Evolutionary conservation across 2,113 vertebrate genomes (phyloP).

Genomic region (Phyllostomus hastatus): DNA sequence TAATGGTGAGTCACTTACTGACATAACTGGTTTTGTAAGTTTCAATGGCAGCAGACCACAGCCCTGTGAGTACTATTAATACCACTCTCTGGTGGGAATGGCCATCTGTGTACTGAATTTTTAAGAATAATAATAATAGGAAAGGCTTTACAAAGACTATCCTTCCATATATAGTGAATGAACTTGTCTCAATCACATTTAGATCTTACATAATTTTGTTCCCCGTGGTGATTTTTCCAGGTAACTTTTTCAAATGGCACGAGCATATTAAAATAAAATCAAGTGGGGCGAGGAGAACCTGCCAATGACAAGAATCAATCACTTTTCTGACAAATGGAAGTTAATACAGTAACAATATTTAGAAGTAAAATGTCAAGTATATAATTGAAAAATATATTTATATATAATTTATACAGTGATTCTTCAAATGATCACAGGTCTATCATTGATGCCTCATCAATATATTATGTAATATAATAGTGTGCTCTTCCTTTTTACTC

Average conservation of each 20-base stretch:
- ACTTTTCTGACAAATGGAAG: slow-evolving; percentile 67
- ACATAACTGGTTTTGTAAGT: neutral
- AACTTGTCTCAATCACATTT: slow-evolving; percentile 56
- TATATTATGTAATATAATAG: slow-evolving; percentile 58
- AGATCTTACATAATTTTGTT: slow-evolving; percentile 40
- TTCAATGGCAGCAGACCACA: neutral
- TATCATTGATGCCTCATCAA: slow-evolving; percentile 33
- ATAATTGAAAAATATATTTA: slow-evolving; percentile 68
- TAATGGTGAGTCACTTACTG: neutral
- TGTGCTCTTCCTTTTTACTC: neutral
- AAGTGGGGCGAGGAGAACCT: neutral
- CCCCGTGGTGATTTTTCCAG: slow-evolving; percentile 53
- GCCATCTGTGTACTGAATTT: neutral
- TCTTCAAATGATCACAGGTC: neutral
- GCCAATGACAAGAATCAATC: slow-evolving; percentile 62
- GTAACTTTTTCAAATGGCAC: slow-evolving; percentile 38
- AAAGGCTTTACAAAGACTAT: neutral
- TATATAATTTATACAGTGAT: neutral
- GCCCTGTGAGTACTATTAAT: neutral
- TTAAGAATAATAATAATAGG: slow-evolving; percentile 27
- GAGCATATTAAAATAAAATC: slow-evolving; percentile 69
- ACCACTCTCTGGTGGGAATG: neutral
- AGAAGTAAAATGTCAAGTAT: slow-evolving; percentile 71
- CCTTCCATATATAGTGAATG: slow-evolving; percentile 47
- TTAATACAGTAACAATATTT: slow-evolving; percentile 68